Evolutionary conservation across 1,140 invertebrate genomes (phyloP).

Genomic region (Bombus affinis): DNA sequence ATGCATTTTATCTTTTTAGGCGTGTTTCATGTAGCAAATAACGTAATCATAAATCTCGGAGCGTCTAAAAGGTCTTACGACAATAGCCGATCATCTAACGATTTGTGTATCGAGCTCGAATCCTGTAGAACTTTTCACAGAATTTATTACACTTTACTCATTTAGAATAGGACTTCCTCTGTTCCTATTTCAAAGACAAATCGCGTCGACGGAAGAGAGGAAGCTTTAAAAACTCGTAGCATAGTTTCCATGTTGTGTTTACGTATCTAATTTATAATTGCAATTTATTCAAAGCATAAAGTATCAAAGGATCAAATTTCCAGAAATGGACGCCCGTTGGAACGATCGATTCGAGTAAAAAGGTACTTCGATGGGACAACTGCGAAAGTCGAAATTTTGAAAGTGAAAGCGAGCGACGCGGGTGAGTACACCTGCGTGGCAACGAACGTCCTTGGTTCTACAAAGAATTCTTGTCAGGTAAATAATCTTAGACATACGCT

Average conservation of each 20-base stretch:
- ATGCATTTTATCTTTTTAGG: not conserved
- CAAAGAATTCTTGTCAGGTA: constrained; percentile 74
- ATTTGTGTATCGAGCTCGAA: not conserved
- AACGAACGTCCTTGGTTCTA: constrained; percentile 83
- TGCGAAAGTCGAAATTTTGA: constrained; percentile 82
- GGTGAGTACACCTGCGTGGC: constrained; percentile 89
- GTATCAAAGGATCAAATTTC: not conserved
- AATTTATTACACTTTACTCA: not conserved
- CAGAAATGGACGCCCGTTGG: constrained; percentile 83
- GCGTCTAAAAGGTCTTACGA: not conserved
- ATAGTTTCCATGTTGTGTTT: no score
- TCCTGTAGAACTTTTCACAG: not conserved
- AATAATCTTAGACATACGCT: not conserved
- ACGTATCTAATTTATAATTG: no score
- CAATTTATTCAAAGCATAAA: no score
- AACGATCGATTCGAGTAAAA: constrained; percentile 76
- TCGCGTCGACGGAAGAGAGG: not conserved
- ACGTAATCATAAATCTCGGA: not conserved
- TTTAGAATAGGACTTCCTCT: no score
- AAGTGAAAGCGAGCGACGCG: constrained; percentile 82
- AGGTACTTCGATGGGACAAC: constrained; percentile 77
- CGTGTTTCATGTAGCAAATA: not conserved
- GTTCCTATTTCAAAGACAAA: not conserved
- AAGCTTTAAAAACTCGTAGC: not conserved
- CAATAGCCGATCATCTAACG: not conserved